These are phyloP conservation scores for Subanguina moxae DNA, from an alignment of 1,140 invertebrate species.

Conservation along the genomic window DNA sequence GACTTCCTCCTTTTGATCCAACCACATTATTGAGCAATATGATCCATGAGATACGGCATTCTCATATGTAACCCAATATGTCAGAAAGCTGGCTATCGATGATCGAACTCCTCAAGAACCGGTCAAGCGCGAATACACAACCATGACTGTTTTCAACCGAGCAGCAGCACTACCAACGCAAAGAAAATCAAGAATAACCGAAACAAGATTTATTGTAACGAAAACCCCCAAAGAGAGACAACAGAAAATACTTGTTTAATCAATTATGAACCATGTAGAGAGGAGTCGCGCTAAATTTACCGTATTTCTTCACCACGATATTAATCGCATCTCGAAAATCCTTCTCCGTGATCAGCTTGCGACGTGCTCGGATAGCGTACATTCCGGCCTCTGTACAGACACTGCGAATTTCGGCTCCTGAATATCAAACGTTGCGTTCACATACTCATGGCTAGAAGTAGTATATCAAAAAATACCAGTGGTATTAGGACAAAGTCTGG, in stretches of 20 bases:
- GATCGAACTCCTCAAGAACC: too few relatives aligned
- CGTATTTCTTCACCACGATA: slow-evolving; percentile 99
- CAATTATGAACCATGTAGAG: slow-evolving; percentile 99
- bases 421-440: too few relatives aligned
- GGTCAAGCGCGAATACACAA: too few relatives aligned
- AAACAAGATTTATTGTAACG: not conserved
- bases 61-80: too few relatives aligned
- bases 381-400: slow-evolving; percentile 99
- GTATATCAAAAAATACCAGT: too few relatives aligned
- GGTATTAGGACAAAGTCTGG: slow-evolving; percentile 92
- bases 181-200: not conserved
- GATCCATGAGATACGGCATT: too few relatives aligned
- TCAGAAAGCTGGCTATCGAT: too few relatives aligned
- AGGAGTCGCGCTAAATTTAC: slow-evolving; percentile 97
- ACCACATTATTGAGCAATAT: too few relatives aligned
- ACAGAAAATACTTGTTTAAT: too few relatives aligned
- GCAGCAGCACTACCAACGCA: too few relatives aligned
- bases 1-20: too few relatives aligned
- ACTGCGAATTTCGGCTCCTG: slow-evolving; percentile 82
- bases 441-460: not conserved
- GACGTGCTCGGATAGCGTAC: slow-evolving; percentile 94
- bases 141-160: too few relatives aligned
- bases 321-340: slow-evolving; percentile 99
- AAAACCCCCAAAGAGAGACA: not conserved
- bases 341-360: slow-evolving; percentile 98